phyloP scores from a whole-genome alignment of 1,140 invertebrate species.

The Sogatella furcifera region DNA sequence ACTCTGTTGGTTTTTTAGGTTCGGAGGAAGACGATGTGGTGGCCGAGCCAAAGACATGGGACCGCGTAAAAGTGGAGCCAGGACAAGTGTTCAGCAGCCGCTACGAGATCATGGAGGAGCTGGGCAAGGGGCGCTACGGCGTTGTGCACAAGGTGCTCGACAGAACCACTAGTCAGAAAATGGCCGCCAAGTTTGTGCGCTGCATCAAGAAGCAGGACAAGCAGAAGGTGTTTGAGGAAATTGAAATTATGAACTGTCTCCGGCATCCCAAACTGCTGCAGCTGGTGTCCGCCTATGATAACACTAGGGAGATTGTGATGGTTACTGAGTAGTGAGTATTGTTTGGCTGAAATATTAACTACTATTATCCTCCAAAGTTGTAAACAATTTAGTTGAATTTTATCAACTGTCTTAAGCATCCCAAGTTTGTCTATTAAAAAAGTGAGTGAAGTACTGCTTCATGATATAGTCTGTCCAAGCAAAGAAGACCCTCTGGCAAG shows the following conservation, averaged over 20 bases:
- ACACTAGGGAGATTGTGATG: constrained; percentile 75
- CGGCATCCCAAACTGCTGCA: constrained; percentile 83
- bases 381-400: too few relatives aligned
- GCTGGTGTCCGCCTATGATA: constrained; percentile 78
- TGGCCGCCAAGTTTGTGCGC: constrained; percentile 87
- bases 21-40: too few relatives aligned
- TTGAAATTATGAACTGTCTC: constrained; percentile 83
- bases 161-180: constrained; percentile 50
- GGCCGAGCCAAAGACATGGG: too few relatives aligned
- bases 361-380: too few relatives aligned
- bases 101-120: constrained; percentile 55
- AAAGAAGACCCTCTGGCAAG: too few relatives aligned
- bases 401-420: too few relatives aligned
- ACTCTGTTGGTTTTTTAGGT: too few relatives aligned
- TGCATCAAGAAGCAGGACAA: constrained; percentile 71
- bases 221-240: constrained; percentile 78
- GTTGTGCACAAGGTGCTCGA: constrained; percentile 55
- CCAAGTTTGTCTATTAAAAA: too few relatives aligned
- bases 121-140: constrained; percentile 75
- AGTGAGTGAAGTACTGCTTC: too few relatives aligned
- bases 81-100: constrained; percentile 44
- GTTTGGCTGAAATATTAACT: constrained; percentile 2
- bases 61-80: constrained; percentile 35
- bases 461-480: too few relatives aligned
- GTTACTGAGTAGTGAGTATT: constrained; percentile 87